These are phyloP conservation scores for Metridium senile DNA, from an alignment of 92 coral and sea anemone species.

Conservation along the genomic window DNA sequence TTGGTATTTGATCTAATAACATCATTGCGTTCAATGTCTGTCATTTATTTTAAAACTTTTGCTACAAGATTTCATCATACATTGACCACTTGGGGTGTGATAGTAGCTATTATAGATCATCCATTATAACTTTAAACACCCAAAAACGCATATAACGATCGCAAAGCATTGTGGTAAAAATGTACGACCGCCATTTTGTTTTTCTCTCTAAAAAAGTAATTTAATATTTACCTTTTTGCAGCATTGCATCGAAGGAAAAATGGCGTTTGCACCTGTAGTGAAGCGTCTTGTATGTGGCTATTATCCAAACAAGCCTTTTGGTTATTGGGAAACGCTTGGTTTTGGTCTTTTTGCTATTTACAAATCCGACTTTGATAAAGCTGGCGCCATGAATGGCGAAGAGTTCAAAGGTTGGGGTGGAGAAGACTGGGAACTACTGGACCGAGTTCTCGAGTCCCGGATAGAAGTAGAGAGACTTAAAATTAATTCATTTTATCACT, in stretches of 20 bases:
- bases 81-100: too few species aligned
- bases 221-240: constrained; percentile 9
- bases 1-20: too few species aligned
- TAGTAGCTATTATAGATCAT: too few species aligned
- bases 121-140: not conserved
- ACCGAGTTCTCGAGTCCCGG: constrained; percentile 74
- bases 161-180: not conserved
- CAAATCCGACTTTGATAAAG: constrained; percentile 88
- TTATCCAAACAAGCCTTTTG: constrained; percentile 72
- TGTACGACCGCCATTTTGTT: not conserved
- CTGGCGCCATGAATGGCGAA: constrained; percentile 79
- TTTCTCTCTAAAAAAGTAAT: not conserved
- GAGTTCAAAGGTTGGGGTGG: constrained; percentile 88
- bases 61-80: too few species aligned
- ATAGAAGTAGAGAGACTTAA: constrained; percentile 86
- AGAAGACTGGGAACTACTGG: constrained; percentile 95
- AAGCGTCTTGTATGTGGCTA: constrained; percentile 80
- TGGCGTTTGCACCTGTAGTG: constrained; percentile 97
- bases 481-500: constrained; percentile 80
- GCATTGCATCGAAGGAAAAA: constrained; percentile 91
- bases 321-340: constrained; percentile 92
- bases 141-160: not conserved
- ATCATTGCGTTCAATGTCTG: too few species aligned
- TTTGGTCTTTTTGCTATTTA: constrained; percentile 80
- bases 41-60: too few species aligned